phyloP scores from a whole-genome alignment of 2,797 vertebrate species.

The Psittacula derbiana region DNA sequence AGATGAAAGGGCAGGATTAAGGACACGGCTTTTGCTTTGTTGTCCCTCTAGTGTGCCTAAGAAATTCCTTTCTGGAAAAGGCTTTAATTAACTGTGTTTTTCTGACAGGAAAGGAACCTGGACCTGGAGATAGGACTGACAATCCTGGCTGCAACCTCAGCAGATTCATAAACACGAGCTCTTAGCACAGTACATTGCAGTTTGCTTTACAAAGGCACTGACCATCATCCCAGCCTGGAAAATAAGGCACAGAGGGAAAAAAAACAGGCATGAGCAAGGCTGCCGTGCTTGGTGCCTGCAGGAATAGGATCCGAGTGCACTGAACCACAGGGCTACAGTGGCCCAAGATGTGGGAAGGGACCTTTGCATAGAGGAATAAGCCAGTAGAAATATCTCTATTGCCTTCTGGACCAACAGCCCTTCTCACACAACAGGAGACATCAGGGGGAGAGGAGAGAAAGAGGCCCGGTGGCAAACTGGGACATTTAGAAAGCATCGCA shows the following conservation, averaged over 20 bases:
- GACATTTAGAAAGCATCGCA: not conserved
- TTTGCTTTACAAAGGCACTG: not conserved
- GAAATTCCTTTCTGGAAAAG: slow-evolving; percentile 56
- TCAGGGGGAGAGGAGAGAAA: not conserved
- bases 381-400: not conserved
- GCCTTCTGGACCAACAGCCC: not conserved
- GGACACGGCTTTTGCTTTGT: slow-evolving; percentile 6
- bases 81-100: slow-evolving; percentile 52
- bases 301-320: not conserved
- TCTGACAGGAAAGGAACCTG: not conserved
- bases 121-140: not conserved
- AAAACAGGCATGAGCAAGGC: not conserved
- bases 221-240: not conserved
- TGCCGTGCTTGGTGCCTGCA: accelerated
- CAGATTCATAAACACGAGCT: not conserved
- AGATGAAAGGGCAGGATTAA: slow-evolving; percentile 62
- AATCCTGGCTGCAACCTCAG: not conserved
- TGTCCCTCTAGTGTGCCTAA: slow-evolving; percentile 17
- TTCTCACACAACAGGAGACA: not conserved
- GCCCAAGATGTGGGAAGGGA: not conserved
- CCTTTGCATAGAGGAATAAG: not conserved
- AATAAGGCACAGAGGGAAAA: not conserved
- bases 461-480: not conserved
- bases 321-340: not conserved
- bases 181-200: not conserved